Evolutionary conservation across 2,888 invertebrate species (phyloP), one percentile per base, ranked within the genome.

Genomic region (Plebejus anna): DNA sequence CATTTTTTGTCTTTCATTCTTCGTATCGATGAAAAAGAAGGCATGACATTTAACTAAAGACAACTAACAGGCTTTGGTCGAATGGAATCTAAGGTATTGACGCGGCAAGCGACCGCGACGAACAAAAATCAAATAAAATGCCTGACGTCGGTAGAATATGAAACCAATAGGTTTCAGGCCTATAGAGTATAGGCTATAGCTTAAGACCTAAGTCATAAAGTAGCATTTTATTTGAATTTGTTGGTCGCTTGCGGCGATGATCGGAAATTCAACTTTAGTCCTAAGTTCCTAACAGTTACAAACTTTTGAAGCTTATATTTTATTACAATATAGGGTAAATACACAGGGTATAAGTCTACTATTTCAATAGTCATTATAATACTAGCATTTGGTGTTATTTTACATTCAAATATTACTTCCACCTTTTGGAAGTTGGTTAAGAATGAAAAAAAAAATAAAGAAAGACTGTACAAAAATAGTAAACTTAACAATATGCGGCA

Each of bases 1-100:
- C 11, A 13, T 70, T 75, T 75, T 75, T 78, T 79, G 75, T 78
- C 76, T 76, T 77, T 79, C 72, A 16, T 55, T 55, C 55, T 16
- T 55, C 4, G 47, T 9, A 42, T 38, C 38, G 6, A 55, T 13
- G 13, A 51, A 51, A 4, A 4, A 51, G 0, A 51, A 42, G 42
- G 42, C 42, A 42, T 51, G 51, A 51, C 1, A 13, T 13, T 51
- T 55, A 4, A 55, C 13, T 51, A 13, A 51, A 3, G 51, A 51
- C 13, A 3, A 13, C 1, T 51, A 55, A 55, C 55, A 55, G 55
- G 55, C 16, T 55, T 55, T 55, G 55, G 55, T 16, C 16, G 16
- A 55, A 51, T 51, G 13, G 51, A 51, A 13, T 13, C 4, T 51
- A 42, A 9, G 42, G 9, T 42, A 38, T 6, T 6, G 38, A 42